Base-by-base conservation (phyloP, 2,888 invertebrate genomes). In the Tromatobia lineatoria region DNA sequence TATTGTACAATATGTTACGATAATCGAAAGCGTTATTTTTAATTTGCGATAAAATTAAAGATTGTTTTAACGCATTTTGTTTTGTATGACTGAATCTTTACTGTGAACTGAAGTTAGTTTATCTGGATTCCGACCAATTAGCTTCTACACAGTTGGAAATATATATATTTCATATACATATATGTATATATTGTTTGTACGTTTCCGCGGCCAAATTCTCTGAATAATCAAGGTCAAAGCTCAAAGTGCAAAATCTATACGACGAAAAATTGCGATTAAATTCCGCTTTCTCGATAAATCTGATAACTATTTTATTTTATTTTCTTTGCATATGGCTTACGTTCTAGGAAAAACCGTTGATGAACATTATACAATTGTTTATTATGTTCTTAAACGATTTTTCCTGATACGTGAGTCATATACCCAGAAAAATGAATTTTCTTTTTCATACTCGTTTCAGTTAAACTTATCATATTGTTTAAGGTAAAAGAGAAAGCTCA, bases 61-160 rank as follows among this genome's bases (percentile, higher is more conserved):
- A 15, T 23, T 20, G 54, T 23, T 20, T 54, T 54, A 54, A 54
- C 11, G 54, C 23, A 54, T 54, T 54, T 54, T 20, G 20, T 54
- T 1, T 3, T 20, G 0, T 54, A 54, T n/a, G 6, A 2, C 6
- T 7, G 38, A 38, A 10, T 38, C 10, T 50, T n/a, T 0, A 20
- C 0, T 18, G 50, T 18, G 3, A 6, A 50, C 3, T 47, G 11
- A 47, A 47, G n/a, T 47, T 50, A 1, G 50, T 18, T 50, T 7
- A 50, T 15, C 57, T 23, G 54, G 20, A 23, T 11, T 54, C 20
- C 20, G 57, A 57, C 15, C 25, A 25, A 10, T 23, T 25, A 25
- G 57, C 13, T 25, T 57, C n/a, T 11, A 57, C 25, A 57, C 57
- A 57, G 57, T 13, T 57, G 57, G 57, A 57, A 57, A 57, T 23